Percentiles rank a stretch among this genome's conserved stretches.
These are phyloP conservation scores for Phodopus roborovskii DNA, from an alignment of 2,113 vertebrate species.

Conservation along the genomic window DNA sequence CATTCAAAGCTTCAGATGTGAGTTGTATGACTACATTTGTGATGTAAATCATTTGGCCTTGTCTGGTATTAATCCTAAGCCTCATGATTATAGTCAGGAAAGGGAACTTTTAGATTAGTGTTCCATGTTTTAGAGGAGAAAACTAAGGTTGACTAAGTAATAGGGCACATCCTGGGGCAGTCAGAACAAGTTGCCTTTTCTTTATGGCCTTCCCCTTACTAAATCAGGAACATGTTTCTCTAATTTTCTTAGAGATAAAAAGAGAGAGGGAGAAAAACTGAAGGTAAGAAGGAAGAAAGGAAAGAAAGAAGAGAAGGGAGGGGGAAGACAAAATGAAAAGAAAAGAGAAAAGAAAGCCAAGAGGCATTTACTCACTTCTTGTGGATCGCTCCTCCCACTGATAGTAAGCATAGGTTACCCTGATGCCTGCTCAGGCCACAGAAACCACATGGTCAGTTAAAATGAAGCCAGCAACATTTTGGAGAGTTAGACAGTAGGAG, in stretches of 20 bases:
- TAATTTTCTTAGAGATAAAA: background rate
- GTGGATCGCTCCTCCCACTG: background rate
- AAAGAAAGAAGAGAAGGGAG: background rate
- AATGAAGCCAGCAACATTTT: background rate
- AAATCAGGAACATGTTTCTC: background rate
- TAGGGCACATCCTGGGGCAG: background rate
- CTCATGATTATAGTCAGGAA: background rate
- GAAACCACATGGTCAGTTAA: background rate
- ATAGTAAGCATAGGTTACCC: background rate
- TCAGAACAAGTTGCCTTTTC: background rate
- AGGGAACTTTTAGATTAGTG: background rate
- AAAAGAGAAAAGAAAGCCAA: background rate
- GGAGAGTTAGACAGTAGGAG: background rate
- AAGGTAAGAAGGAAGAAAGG: background rate
- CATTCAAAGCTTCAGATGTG: background rate
- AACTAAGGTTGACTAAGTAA: background rate
- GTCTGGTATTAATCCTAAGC: background rate
- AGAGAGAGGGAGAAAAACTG: background rate
- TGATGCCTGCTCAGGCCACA: background rate
- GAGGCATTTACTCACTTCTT: background rate
- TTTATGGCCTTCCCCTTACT: background rate
- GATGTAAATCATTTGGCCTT: background rate
- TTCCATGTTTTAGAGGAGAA: background rate
- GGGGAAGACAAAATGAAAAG: too few relatives aligned
- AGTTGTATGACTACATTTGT: background rate